Evolutionary conservation across 2,113 vertebrate species (phyloP).

Genomic region (Neodontobutis hainanensis): DNA sequence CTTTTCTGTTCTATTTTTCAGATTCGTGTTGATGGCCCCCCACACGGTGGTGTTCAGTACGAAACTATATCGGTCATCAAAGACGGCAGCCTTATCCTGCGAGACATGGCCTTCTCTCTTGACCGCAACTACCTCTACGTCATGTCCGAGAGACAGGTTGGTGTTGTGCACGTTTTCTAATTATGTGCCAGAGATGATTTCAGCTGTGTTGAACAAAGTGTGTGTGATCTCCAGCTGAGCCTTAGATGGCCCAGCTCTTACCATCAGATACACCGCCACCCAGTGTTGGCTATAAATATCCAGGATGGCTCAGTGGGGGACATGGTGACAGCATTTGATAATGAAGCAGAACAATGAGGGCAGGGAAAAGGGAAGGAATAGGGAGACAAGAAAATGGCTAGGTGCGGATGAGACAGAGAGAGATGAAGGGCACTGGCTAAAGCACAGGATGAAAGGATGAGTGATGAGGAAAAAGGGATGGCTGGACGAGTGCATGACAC

Average conservation of each 20-base stretch:
- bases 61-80: slow-evolving; percentile 90
- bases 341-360: slow-evolving; percentile 74
- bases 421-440: slow-evolving; percentile 57
- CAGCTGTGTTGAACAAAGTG: slow-evolving; percentile 3
- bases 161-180: slow-evolving; percentile 21
- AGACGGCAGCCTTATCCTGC: slow-evolving; percentile 89
- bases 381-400: slow-evolving; percentile 45
- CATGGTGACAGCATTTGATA: slow-evolving; percentile 66
- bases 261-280: slow-evolving; percentile 49
- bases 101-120: slow-evolving; percentile 95
- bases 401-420: slow-evolving; percentile 26
- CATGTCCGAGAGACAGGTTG: slow-evolving; percentile 96
- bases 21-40: slow-evolving; percentile 95
- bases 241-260: slow-evolving; percentile 56
- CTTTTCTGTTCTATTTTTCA: slow-evolving; percentile 63
- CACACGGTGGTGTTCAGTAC: slow-evolving; percentile 91
- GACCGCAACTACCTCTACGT: slow-evolving; percentile 90
- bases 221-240: slow-evolving; percentile 26
- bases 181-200: slow-evolving; percentile 10
- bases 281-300: slow-evolving; percentile 67
- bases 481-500: slow-evolving; percentile 46
- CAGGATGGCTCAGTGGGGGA: slow-evolving; percentile 55
- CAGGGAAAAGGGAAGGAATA: slow-evolving; percentile 55
- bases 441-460: slow-evolving; percentile 33
- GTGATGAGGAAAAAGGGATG: slow-evolving; percentile 54